Evolutionary conservation across 1,140 invertebrate genomes (phyloP).

Genomic region (Sminthurinus signatus): DNA sequence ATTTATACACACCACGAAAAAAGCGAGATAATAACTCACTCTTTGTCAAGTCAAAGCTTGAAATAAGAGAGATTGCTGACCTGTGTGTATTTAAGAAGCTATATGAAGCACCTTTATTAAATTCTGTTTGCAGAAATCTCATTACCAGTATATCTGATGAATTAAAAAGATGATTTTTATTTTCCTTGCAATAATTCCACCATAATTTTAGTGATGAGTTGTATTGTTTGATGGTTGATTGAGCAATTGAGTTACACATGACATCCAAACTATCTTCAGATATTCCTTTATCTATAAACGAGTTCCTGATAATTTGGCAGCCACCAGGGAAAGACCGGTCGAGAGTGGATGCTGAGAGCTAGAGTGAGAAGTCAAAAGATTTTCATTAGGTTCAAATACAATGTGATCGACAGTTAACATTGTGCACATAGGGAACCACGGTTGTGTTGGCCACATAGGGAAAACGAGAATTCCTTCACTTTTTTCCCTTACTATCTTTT

Average conservation of each 20-base stretch:
- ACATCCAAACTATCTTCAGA: background rate
- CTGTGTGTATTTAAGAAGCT: constrained; percentile 12
- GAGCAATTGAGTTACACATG: background rate
- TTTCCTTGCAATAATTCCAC: background rate
- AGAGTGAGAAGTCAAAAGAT: background rate
- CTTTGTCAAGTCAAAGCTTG: background rate
- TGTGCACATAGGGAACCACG: constrained; percentile 9
- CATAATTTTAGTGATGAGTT: background rate
- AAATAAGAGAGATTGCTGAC: background rate
- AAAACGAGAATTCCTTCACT: constrained; percentile 1
- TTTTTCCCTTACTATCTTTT: constrained; percentile 1
- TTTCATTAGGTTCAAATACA: background rate
- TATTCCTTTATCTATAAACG: background rate
- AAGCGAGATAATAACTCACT: constrained; percentile 11
- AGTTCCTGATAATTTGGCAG: background rate
- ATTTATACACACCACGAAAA: constrained; percentile 4
- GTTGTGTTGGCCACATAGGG: constrained; percentile 12
- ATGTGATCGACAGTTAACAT: background rate
- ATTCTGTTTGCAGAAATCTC: background rate
- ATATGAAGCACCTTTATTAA: constrained; percentile 10
- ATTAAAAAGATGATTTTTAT: background rate
- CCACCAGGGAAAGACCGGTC: background rate
- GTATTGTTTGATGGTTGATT: background rate
- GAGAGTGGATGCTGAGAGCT: background rate
- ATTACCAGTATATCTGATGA: background rate